Evolutionary conservation across 2,113 vertebrate genomes (phyloP), one percentile per base, ranked within the genome.

Genomic region (Rhombomys opimus): DNA sequence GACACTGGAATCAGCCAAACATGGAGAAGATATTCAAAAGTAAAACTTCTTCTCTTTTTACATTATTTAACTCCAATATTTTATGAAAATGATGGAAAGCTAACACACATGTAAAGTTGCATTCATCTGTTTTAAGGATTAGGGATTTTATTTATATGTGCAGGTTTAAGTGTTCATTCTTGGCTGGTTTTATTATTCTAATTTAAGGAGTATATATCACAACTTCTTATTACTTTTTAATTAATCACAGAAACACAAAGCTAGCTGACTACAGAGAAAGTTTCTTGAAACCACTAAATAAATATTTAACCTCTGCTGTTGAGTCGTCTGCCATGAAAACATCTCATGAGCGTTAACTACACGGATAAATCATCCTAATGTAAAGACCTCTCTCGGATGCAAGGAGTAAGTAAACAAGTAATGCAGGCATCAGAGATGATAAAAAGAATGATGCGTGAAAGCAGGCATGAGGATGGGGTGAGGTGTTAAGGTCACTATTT

Each of bases 221-320:
- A 35, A 87, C 80, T 78, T 90, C 25, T 59, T 14, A 72, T 63
- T 15, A 89, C 13, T 93, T 38, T 87, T 25, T 63, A 25, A 76
- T 86, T 68, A 95, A 61, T 22, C 59, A 77, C 18, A 93, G 23
- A 78, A 89, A 68, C 63, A 91, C 91, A 87, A 87, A 96, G 54
- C 3, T 87, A 6, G 5, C 87, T 91, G 76, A 91, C 27, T 35
- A 38, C 32, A 77, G 59, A 4, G 2, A 41, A 1, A 77, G 7
- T 61, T 63, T 89, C 73, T 84, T 90, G 23, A 87, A 90, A 11
- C 25, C 90, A 82, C 8, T 18, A 14, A 59, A 52, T 50, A 46
- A 46, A 46, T 9, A 57, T 4, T 38, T 75, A 86, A 17, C 41
- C 67, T 38, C 54, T 17, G 2, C 22, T 5, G 38, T 85, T 94